Evolutionary conservation across 2,797 vertebrate species (phyloP).

Genomic region (Dryobates pubescens): DNA sequence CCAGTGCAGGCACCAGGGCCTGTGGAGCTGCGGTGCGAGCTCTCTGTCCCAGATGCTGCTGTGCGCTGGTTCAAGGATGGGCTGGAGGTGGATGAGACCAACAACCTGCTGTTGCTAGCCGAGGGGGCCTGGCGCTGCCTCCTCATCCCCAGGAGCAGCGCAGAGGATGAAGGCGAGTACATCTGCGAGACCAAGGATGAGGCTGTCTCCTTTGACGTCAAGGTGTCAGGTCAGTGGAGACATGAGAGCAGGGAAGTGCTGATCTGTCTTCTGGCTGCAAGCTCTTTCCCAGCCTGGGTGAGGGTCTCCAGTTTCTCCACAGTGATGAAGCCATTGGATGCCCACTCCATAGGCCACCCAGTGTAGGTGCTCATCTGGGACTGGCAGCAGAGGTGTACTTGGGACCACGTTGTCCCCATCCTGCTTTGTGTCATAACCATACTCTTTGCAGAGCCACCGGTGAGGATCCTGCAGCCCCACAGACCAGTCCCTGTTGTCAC

Average conservation of each 20-base stretch:
- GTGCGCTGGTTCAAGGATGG: constrained; percentile 95
- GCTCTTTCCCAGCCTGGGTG: not conserved
- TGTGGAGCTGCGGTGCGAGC: constrained; percentile 90
- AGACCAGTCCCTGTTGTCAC: constrained; percentile 77
- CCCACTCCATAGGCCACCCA: not conserved
- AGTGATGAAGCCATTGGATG: not conserved
- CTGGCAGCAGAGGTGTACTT: not conserved
- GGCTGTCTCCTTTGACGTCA: constrained; percentile 91
- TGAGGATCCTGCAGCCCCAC: constrained; percentile 86
- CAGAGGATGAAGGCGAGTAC: constrained; percentile 92
- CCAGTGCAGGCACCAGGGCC: constrained; percentile 83
- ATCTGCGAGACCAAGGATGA: constrained; percentile 93
- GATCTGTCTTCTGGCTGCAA: not conserved
- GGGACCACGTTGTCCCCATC: fast-evolving
- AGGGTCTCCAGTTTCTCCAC: not conserved
- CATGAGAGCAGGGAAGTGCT: not conserved
- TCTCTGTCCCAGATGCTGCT: constrained; percentile 86
- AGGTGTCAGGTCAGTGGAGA: constrained; percentile 86
- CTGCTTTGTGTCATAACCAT: not conserved
- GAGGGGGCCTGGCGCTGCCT: constrained; percentile 88
- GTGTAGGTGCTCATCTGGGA: fast-evolving
- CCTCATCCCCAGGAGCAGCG: constrained; percentile 84
- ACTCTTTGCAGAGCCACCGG: constrained; percentile 84
- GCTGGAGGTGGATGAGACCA: constrained; percentile 90
- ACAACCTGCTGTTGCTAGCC: constrained; percentile 84